Evolutionary conservation across 1,140 invertebrate genomes (phyloP).

Genomic region (Centruroides vittatus): DNA sequence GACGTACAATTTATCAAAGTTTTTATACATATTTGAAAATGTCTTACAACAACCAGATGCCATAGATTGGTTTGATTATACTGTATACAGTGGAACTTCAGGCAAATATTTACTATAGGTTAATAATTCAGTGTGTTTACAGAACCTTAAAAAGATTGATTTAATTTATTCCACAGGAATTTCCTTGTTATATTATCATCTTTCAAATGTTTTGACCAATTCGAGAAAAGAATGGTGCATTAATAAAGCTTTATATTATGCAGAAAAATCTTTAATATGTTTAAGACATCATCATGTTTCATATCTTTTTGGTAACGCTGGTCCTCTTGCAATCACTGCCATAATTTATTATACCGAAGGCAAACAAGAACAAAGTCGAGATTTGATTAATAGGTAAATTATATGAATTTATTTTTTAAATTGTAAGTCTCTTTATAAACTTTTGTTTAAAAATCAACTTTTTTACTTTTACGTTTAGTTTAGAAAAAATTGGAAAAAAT

Average conservation of each 20-base stretch:
- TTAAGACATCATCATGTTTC: slow-evolving; percentile 38
- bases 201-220: slow-evolving; percentile 26
- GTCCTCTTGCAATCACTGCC: slow-evolving; percentile 52
- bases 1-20: too few relatives aligned
- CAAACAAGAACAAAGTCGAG: slow-evolving; percentile 16
- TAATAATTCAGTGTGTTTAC: too few relatives aligned
- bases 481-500: slow-evolving; percentile 19
- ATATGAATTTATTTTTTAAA: not conserved
- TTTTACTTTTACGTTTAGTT: slow-evolving; percentile 20
- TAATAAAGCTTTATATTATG: slow-evolving; percentile 34
- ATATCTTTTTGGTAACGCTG: slow-evolving; percentile 62
- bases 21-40: too few relatives aligned
- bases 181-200: slow-evolving; percentile 36
- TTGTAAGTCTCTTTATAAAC: too few relatives aligned
- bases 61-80: slow-evolving; percentile 25
- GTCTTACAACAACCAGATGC: too few relatives aligned
- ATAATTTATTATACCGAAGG: slow-evolving; percentile 40
- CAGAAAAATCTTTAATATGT: slow-evolving; percentile 31
- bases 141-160: slow-evolving; percentile 5
- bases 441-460: not conserved
- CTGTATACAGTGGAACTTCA: slow-evolving; percentile 36
- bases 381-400: slow-evolving; percentile 19
- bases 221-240: slow-evolving; percentile 17
- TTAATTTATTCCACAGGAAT: slow-evolving; percentile 25
- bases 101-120: too few relatives aligned